A percentile compares a stretch with the other conserved stretches of the same genome.
Conservation (phyloP, 2,888 invertebrate species). For the Erebia epiphron region DNA sequence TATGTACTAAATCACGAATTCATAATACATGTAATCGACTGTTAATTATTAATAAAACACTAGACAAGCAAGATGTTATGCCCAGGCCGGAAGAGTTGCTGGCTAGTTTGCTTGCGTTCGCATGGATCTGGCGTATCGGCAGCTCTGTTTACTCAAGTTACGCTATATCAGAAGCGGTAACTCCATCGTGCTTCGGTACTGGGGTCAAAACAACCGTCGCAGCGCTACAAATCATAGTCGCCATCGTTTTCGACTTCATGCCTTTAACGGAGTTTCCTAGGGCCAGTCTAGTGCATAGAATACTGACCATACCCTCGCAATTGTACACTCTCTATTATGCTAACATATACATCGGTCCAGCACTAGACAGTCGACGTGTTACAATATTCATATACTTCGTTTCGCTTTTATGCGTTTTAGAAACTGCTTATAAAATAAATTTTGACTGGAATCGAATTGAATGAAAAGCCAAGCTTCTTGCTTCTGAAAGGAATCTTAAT, state of each 20-base stretch:
- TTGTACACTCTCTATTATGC: slow-evolving; percentile 50
- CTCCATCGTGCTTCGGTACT: slow-evolving; percentile 40
- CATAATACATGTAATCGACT: not conserved
- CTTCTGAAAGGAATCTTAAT: too few species aligned
- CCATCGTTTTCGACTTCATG: slow-evolving; percentile 44
- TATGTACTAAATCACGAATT: not conserved
- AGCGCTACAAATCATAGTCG: slow-evolving; percentile 42
- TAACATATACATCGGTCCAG: slow-evolving; percentile 48
- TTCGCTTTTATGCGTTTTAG: slow-evolving; percentile 48
- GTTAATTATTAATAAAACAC: too few species aligned
- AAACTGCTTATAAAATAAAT: slow-evolving; percentile 53
- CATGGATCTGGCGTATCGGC: slow-evolving; percentile 52
- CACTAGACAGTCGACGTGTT: slow-evolving; percentile 47
- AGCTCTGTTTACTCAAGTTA: slow-evolving; percentile 52
- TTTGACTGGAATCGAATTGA: slow-evolving; percentile 51
- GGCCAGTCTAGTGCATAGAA: slow-evolving; percentile 51
- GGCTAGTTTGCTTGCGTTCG: slow-evolving; percentile 42
- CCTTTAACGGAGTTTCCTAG: slow-evolving; percentile 48
- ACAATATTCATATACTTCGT: slow-evolving; percentile 46
- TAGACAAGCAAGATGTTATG: slow-evolving; percentile 37
- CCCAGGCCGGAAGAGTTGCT: slow-evolving; percentile 42
- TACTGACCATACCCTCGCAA: slow-evolving; percentile 55
- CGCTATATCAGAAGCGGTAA: slow-evolving; percentile 47
- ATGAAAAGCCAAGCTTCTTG: slow-evolving; percentile 18
- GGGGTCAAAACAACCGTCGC: slow-evolving; percentile 44